Base-by-base conservation (phyloP, 2,113 vertebrate species). In the Neogobius melanostomus region DNA sequence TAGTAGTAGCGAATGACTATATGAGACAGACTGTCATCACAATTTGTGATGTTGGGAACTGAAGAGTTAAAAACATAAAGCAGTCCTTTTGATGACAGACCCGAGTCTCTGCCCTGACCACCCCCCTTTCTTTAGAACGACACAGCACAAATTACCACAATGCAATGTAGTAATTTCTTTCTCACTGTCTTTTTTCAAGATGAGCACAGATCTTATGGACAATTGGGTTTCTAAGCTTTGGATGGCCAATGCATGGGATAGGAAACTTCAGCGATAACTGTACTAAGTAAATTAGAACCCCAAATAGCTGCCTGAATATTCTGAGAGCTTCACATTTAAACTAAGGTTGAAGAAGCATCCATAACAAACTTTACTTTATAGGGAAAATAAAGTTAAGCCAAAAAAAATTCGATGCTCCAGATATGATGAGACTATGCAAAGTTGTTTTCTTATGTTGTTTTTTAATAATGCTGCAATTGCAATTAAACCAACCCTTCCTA, bases 201-300 rank as follows among this genome's bases (percentile, higher is more conserved):
- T 75, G 83, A 87, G 88, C 87, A 91, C 92, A 91, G 82, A 84
- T 82, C 87, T 53, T 44, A 68, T 76, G 89, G 91, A 93, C 89
- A 93, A 90, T 91, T 82, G 87, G 83, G 82, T 90, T 88, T 85
- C 87, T 91, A 90, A 91, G 81, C 87, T 80, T 80, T 54, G 82
- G 86, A 85, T 54, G 81, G 85, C 83, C 89, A 84, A 79, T 80
- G 84, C 28, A 90, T 70, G 68, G 82, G 83, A 82, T 86, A 88
- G 82, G 81, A 87, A 91, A 90, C 87, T 91, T 88, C 82, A 76
- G 80, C 87, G 84, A 81, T 80, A 84, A 76, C 81, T 85, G 82
- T 76, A 59, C 85, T 89, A 85, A 91, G 90, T 89, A 88, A 91
- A 91, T 91, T 86, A 90, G 76, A 88, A 88, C 81, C 80, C 75